Percentiles rank a stretch among this genome's conserved stretches.
phyloP scores from a whole-genome alignment of 2,797 vertebrate genomes.

The Prionace glauca region DNA sequence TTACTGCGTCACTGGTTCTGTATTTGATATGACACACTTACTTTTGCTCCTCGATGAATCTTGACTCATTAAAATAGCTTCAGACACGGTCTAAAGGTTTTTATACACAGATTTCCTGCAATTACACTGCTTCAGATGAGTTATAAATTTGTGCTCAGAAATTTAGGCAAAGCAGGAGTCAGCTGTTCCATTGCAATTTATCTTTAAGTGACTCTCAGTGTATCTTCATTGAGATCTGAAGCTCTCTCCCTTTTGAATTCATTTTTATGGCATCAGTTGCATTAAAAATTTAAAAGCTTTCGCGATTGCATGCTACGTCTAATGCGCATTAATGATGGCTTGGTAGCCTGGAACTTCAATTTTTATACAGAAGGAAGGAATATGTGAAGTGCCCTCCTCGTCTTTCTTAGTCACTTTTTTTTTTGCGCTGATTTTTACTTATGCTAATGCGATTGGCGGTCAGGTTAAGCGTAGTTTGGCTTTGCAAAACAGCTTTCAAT shows the following conservation, averaged over 20 bases:
- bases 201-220: background rate
- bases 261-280: background rate
- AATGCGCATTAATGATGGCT: background rate
- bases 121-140: background rate
- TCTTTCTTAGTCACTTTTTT: background rate
- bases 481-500: background rate
- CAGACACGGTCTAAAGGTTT: background rate
- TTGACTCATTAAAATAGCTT: background rate
- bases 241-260: background rate
- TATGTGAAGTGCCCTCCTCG: background rate
- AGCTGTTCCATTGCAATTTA: background rate
- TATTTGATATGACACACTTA: background rate
- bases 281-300: background rate
- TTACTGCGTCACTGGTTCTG: background rate
- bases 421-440: background rate
- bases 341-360: background rate
- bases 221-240: background rate
- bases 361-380: background rate
- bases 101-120: background rate
- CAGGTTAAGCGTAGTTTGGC: background rate
- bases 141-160: background rate
- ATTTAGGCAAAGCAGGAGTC: background rate
- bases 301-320: background rate
- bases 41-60: background rate
- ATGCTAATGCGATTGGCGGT: background rate